Evolutionary conservation across 1,140 invertebrate genomes (phyloP).

Genomic region (Bombus terrestris): DNA sequence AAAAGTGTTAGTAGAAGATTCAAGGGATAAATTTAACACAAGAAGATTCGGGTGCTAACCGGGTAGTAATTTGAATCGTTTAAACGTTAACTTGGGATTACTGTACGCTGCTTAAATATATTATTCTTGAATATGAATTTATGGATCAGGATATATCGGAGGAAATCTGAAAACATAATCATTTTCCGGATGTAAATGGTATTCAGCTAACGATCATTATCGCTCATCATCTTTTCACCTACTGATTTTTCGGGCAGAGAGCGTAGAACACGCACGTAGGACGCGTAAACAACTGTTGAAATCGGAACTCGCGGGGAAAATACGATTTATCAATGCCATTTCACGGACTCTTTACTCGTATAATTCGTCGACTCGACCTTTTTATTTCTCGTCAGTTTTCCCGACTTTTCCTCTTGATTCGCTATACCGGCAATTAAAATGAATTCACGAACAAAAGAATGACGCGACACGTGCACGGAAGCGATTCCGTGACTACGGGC

Average conservation of each 20-base stretch:
- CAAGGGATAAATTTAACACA: neutral
- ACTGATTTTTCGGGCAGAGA: conserved; percentile 43
- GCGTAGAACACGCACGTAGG: neutral
- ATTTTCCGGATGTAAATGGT: conserved; percentile 26
- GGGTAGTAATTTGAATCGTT: neutral
- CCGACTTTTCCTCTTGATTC: neutral
- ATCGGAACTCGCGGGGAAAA: conserved; percentile 15
- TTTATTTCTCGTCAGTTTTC: neutral
- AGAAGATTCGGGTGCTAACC: too few species aligned
- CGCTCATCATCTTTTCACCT: conserved; percentile 12
- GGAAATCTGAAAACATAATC: neutral
- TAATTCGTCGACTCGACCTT: neutral
- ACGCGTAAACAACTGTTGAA: neutral
- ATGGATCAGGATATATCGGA: neutral
- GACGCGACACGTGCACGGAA: neutral
- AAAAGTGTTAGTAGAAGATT: too few species aligned
- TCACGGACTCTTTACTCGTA: conserved; percentile 34
- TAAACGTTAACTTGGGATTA: neutral
- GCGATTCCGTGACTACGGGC: neutral
- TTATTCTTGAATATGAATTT: neutral
- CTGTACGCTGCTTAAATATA: neutral
- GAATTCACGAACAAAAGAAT: too few species aligned
- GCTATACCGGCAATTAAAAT: neutral
- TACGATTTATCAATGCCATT: conserved; percentile 3
- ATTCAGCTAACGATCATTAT: conserved; percentile 14